Evolutionary conservation across 2,888 invertebrate genomes (phyloP).

Genomic region (Zaprionus obscuricornis): DNA sequence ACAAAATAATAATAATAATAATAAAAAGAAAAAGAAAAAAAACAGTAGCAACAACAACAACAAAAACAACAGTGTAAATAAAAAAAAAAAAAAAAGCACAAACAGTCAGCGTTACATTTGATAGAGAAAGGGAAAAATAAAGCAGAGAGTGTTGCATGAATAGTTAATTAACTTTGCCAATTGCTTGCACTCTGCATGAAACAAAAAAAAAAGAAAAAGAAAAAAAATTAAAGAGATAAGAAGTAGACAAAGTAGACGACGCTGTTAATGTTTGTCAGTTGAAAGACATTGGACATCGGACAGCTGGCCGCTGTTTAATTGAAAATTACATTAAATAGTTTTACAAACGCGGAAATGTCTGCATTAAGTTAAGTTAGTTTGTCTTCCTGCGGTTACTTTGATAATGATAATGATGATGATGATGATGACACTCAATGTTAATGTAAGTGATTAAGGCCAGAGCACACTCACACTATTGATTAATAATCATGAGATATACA

Average conservation of each 20-base stretch:
- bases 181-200: constrained; percentile 45
- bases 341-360: constrained; percentile 64
- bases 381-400: constrained; percentile 38
- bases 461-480: constrained; percentile 25
- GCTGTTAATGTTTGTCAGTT: constrained; percentile 33
- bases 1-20: no score
- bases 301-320: constrained; percentile 54
- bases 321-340: constrained; percentile 56
- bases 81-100: constrained; percentile 31
- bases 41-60: no score
- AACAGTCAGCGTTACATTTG: constrained; percentile 53
- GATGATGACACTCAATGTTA: constrained; percentile 34
- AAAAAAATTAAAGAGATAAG: no score
- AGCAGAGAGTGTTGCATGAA: constrained; percentile 33
- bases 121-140: constrained; percentile 10
- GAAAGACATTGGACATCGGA: no score
- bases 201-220: constrained; percentile 25
- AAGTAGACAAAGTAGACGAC: neutral
- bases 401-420: constrained; percentile 1
- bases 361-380: constrained; percentile 7
- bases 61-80: no score
- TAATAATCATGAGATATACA: no score
- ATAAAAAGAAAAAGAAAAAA: no score
- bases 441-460: neutral
- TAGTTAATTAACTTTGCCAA: constrained; percentile 69